Evolutionary conservation across 2,113 vertebrate species (phyloP).

Genomic region (Castor canadensis): DNA sequence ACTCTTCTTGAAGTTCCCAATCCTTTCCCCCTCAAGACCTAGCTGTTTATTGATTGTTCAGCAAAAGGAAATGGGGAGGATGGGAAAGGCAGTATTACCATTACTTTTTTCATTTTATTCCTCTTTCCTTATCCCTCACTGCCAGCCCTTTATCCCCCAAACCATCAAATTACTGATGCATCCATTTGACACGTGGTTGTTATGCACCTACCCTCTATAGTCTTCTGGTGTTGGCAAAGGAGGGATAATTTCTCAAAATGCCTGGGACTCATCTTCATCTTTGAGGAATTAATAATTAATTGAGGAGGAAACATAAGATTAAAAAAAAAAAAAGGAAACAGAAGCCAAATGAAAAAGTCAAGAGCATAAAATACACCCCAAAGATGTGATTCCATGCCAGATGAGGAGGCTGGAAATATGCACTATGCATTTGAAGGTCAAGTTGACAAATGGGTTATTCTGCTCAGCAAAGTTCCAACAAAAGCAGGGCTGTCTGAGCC

Average conservation of each 20-base stretch:
- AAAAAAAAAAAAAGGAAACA: not conserved
- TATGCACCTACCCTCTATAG: rapidly evolving
- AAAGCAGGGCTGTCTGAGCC: not conserved
- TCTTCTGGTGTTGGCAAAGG: not conserved
- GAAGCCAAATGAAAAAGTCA: not conserved
- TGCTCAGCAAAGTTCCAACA: not conserved
- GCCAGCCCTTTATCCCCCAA: not conserved
- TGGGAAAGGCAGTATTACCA: not conserved
- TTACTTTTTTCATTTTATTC: not conserved
- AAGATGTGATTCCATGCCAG: rapidly evolving
- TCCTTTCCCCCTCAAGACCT: not conserved
- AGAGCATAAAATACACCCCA: not conserved
- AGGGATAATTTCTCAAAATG: not conserved
- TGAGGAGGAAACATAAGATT: not conserved
- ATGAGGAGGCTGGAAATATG: not conserved
- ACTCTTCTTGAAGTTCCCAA: not conserved
- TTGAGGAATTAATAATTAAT: not conserved
- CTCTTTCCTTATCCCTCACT: not conserved
- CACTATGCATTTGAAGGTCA: not conserved
- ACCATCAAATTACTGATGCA: not conserved
- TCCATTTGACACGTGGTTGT: rapidly evolving
- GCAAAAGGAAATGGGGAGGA: rapidly evolving
- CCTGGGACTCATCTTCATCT: not conserved
- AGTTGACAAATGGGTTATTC: not conserved
- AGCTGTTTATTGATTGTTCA: not conserved